phyloP scores from a whole-genome alignment of 2,113 vertebrate genomes.

The Hystrix brachyura region DNA sequence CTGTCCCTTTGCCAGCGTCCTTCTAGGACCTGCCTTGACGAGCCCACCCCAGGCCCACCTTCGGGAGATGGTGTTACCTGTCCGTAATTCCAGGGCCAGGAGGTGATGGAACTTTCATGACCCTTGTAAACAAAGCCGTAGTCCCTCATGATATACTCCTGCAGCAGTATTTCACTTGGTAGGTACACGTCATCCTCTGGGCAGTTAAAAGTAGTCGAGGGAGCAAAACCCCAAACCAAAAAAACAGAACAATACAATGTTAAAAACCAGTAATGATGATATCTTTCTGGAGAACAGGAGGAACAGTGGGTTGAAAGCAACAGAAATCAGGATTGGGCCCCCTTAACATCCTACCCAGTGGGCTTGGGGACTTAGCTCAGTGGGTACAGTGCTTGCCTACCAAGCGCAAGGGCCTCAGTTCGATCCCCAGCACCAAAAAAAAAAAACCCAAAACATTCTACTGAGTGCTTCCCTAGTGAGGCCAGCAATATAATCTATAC shows the following conservation, averaged over 20 bases:
- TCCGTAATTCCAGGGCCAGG: slow-evolving; percentile 92
- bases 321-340: neutral
- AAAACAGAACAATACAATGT: slow-evolving; percentile 29
- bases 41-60: neutral
- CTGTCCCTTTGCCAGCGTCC: neutral
- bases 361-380: too few species aligned
- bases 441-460: too few species aligned
- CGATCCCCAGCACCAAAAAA: too few species aligned
- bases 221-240: slow-evolving; percentile 22
- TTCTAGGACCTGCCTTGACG: neutral
- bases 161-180: slow-evolving; percentile 88
- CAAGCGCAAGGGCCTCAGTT: too few species aligned
- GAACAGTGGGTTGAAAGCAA: neutral
- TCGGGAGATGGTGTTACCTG: slow-evolving; percentile 87
- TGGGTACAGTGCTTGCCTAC: too few species aligned
- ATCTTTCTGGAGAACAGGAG: slow-evolving; percentile 2
- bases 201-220: neutral
- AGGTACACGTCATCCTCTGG: slow-evolving; percentile 92
- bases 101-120: slow-evolving; percentile 85
- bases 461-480: neutral
- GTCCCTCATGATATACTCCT: slow-evolving; percentile 94
- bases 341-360: neutral
- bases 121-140: slow-evolving; percentile 92
- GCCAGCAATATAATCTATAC: neutral
- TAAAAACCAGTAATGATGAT: neutral